Base-by-base conservation (phyloP, 1,140 invertebrate genomes). In the Ips typographus region DNA sequence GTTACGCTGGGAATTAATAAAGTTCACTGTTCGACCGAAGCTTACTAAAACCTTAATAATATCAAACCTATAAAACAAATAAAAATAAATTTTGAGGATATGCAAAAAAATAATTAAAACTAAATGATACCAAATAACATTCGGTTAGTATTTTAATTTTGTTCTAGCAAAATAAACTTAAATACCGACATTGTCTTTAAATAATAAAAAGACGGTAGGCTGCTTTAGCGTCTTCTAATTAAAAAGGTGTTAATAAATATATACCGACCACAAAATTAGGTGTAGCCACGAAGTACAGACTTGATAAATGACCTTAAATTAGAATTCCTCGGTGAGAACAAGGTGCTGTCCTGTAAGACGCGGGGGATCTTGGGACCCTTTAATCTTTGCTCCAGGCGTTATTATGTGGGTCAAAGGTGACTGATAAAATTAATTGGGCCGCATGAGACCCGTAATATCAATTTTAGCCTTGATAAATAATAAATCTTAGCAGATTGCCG, bases 221-320 rank as follows among this genome's bases (percentile, higher is more conserved):
- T 56, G 37, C n/a, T 36, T 37, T 37, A 42, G 36, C 42, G 51
- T 41, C 49, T 6, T 64, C 64, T 70, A 70, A 70, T 70, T 70
- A 70, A 65, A 70, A 70, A 70, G 67, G 58, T 64, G 52, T 58
- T 70, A 59, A 70, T 70, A 62, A 70, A 65, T 56, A 70, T 69
- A 63, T 70, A 70, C 68, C 61, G 62, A 42, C 56, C 62, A 55
- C 56, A 47, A 65, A 70, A 70, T 70, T 70, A 65, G 68, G 61
- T 65, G 47, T 62, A 60, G 56, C 55, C 42, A 60, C 55, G 68
- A 62, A 65, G 58, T 65, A 59, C 68, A 56, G 42, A 41, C 55
- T 58, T 65, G 68, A 70, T 70, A 70, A 70, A 70, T 65, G 68
- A 53, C 61, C 68, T 59, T 70, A 70, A 70, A 70, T 70, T 70